Percentiles rank a stretch among this genome's conserved stretches.
phyloP scores from a whole-genome alignment of 2,888 invertebrate genomes.

The Cremastinae sp. region DNA sequence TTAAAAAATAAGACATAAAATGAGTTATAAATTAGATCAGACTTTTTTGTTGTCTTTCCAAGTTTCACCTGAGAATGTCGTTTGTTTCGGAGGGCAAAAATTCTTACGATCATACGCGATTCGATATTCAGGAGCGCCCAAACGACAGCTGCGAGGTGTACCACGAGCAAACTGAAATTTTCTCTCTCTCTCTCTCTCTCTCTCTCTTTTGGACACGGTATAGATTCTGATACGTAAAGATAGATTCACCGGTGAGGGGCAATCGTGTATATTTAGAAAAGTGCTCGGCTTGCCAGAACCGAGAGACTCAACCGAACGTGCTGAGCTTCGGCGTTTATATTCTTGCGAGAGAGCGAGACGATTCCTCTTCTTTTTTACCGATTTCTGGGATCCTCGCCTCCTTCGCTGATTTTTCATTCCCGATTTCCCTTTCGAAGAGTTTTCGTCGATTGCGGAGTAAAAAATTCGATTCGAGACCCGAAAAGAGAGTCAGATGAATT shows the following conservation, averaged over 20 bases:
- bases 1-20: not conserved
- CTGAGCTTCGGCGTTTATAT: constrained; percentile 27
- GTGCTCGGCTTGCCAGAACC: constrained; percentile 78
- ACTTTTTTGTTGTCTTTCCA: not conserved
- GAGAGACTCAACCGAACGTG: constrained; percentile 64
- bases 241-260: constrained; percentile 79
- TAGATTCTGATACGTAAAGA: constrained; percentile 79
- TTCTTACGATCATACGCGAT: constrained; percentile 35
- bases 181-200: constrained; percentile 59
- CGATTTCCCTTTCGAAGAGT: constrained; percentile 11
- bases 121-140: constrained; percentile 53
- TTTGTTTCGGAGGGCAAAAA: too few relatives aligned
- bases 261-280: constrained; percentile 79
- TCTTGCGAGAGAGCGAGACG: constrained; percentile 6
- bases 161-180: constrained; percentile 59
- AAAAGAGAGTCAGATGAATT: too few relatives aligned
- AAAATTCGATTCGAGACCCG: too few relatives aligned
- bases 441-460: not conserved
- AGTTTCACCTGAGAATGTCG: not conserved
- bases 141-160: constrained; percentile 63
- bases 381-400: constrained; percentile 15
- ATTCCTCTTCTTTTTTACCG: constrained; percentile 1
- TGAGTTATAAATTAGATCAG: not conserved
- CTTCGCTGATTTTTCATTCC: constrained; percentile 40
- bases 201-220: constrained; percentile 67